phyloP scores from a whole-genome alignment of 92 coral and sea anemone species.

The Epizoanthus rinbou region DNA sequence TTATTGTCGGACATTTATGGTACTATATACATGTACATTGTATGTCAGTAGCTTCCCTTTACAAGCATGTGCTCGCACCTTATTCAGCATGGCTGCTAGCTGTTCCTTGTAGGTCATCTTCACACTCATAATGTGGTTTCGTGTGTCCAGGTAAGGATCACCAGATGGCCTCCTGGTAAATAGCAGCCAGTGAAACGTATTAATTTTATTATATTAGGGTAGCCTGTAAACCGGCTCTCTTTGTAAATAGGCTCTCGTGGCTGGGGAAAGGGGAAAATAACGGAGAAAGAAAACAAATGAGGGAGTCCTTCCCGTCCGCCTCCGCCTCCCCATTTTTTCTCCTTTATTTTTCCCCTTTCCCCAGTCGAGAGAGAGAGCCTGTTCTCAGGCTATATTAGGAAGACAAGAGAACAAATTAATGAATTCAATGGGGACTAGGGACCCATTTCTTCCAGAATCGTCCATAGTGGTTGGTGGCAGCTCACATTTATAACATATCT shows the following conservation, averaged over 20 bases:
- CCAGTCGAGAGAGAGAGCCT: too few species aligned
- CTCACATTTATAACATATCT: background rate
- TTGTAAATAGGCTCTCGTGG: too few species aligned
- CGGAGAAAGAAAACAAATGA: too few species aligned
- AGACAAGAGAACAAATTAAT: too few species aligned
- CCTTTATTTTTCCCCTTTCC: too few species aligned
- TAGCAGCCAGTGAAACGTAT: background rate
- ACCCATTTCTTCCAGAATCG: background rate
- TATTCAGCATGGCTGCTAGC: constrained; percentile 70
- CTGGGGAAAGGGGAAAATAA: too few species aligned
- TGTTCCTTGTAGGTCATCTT: constrained; percentile 72
- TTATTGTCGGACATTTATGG: too few species aligned
- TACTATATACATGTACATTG: too few species aligned
- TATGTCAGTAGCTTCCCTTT: background rate
- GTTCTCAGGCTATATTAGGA: too few species aligned
- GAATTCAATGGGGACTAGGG: background rate
- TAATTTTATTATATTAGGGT: background rate
- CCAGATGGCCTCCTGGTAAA: constrained; percentile 91
- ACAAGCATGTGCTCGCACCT: constrained; percentile 50
- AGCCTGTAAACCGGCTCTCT: too few species aligned
- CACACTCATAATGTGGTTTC: constrained; percentile 78
- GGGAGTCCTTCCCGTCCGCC: too few species aligned
- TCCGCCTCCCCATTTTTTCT: too few species aligned
- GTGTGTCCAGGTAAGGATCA: constrained; percentile 71
- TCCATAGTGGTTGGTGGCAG: background rate